Conservation (phyloP, 2,113 vertebrate genomes). For the Cynocephalus volans region DNA sequence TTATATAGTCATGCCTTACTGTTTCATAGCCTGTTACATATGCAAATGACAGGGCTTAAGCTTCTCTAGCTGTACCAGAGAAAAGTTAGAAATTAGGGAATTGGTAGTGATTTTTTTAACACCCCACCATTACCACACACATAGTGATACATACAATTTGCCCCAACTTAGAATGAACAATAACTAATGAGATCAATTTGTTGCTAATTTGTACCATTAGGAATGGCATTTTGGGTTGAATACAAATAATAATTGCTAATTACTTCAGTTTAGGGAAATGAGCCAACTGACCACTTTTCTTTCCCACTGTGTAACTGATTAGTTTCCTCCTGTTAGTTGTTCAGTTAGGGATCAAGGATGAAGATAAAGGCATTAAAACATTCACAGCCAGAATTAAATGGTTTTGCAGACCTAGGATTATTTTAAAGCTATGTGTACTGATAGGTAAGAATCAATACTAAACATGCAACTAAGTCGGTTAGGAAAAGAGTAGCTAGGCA, state of each 20-base stretch:
- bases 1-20: background rate
- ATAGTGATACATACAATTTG: conserved; percentile 55
- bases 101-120: conserved; percentile 70
- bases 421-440: conserved; percentile 43
- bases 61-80: background rate
- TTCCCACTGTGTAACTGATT: conserved; percentile 78
- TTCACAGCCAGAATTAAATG: background rate
- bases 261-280: conserved; percentile 74
- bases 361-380: background rate
- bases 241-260: conserved; percentile 80
- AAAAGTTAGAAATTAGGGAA: conserved; percentile 79
- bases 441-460: conserved; percentile 17
- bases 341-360: background rate
- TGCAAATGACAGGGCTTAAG: background rate
- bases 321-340: conserved; percentile 71
- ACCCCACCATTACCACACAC: background rate
- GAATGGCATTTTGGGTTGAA: conserved; percentile 84
- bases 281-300: conserved; percentile 56
- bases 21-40: background rate
- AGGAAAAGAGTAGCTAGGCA: background rate
- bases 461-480: background rate
- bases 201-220: conserved; percentile 84
- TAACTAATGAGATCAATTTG: conserved; percentile 86
- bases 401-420: background rate
- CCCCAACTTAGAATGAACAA: conserved; percentile 82